Base-by-base conservation (phyloP, 2,797 vertebrate species). In the Cuculus canorus region DNA sequence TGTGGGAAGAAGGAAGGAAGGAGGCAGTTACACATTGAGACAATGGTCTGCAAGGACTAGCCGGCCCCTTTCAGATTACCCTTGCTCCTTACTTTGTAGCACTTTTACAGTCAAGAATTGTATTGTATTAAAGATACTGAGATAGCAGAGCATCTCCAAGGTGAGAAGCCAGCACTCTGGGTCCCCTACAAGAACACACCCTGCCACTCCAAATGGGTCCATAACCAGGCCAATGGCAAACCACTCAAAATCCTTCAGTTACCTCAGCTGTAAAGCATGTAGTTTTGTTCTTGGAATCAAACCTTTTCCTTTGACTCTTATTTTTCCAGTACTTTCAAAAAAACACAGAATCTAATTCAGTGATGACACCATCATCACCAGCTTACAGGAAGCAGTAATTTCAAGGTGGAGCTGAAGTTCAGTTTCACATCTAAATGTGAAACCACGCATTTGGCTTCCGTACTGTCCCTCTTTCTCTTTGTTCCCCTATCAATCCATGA, bases 201-300 rank as follows among this genome's bases (percentile, higher is more conserved):
- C 82, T 39, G 30, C 43, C 45, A 8, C 47, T 50, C 69, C 75
- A n/a, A 41, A 43, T 1, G 15, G 18, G 16, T 23, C 41, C 11
- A 7, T 8, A 33, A 41, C 39, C 5, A 4, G n/a, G 22, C 30
- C 1, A 0, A 81, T 3, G 5, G 53, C 53, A 61, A 93, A 47
- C 22, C 60, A 45, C 41, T 8, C 1, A 0, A n/a, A 13, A 35
- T 21, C 33, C 28, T 59, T 18, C 54, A 11, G 2, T 27, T 14
- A 45, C 1, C n/a, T 52, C 54, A 27, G 4, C 0, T 18, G 21
- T 22, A 63, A 59, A 2, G 22, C 32, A 5, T 3, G 7, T 19
- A 17, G 19, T 11, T 57, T 48, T 45, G 25, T 37, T 32, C 30
- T 61, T 8, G 19, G 10, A 19, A 57, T 30, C 48, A 57, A 33